Conservation (phyloP, 2,113 vertebrate species). For the Myotis yumanensis region DNA sequence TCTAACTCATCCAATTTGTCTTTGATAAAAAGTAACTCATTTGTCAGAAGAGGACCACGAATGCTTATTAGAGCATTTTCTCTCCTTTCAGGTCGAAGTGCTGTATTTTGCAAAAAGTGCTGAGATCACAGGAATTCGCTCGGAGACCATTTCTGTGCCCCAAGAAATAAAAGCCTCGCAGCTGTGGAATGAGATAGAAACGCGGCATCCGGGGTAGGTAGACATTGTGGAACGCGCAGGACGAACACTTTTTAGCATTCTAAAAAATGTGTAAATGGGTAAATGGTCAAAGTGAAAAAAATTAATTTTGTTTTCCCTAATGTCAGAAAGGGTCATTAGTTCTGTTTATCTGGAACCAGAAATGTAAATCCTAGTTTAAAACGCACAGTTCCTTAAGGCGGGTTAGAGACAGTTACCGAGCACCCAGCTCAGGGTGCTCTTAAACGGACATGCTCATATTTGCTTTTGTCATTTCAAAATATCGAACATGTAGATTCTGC, state of each 20-base stretch:
- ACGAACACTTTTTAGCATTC: not conserved
- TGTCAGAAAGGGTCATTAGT: not conserved
- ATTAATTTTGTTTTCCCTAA: not conserved
- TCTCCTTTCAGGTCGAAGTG: conserved; percentile 82
- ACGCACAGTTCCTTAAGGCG: not conserved
- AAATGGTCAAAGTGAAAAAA: not conserved
- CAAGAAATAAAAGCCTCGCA: conserved; percentile 86
- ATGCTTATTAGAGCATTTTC: not conserved
- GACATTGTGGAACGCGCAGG: not conserved
- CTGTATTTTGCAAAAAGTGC: conserved; percentile 95
- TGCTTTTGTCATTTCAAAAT: conserved; percentile 1
- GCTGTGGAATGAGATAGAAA: conserved; percentile 91
- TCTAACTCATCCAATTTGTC: not conserved
- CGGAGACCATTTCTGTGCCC: conserved; percentile 85
- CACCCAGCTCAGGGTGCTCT: no score
- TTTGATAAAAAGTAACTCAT: not conserved
- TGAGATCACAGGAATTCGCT: conserved; percentile 90
- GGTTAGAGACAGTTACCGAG: not conserved
- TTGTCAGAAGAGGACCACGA: not conserved
- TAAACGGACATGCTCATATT: not conserved
- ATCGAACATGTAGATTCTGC: not conserved
- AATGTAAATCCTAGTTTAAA: not conserved
- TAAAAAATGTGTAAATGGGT: not conserved
- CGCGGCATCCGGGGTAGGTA: conserved; percentile 89
- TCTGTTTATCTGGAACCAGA: not conserved